These are phyloP conservation scores for Micropterix aruncella DNA, from an alignment of 2,888 invertebrate genomes.

Conservation along the genomic window DNA sequence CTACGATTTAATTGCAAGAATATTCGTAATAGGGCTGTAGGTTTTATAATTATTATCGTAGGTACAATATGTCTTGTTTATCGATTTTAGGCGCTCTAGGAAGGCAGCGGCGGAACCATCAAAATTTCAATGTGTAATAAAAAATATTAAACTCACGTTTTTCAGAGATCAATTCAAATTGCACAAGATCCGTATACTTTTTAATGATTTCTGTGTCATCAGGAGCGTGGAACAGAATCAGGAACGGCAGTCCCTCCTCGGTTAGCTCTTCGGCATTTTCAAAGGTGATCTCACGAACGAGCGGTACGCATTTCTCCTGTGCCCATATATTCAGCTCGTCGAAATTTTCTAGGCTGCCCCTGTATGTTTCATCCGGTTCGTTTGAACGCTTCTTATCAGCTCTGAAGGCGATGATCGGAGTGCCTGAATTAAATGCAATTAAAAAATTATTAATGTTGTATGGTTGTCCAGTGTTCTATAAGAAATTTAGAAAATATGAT, in stretches of 20 bases:
- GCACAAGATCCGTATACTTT: constrained; percentile 70
- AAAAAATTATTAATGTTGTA: no score
- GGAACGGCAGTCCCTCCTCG: constrained; percentile 95
- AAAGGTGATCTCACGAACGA: constrained; percentile 97
- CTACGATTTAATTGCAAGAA: no score
- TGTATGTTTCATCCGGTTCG: constrained; percentile 73
- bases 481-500: no score
- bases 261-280: constrained; percentile 99
- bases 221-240: constrained; percentile 89
- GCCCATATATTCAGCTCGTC: constrained; percentile 86
- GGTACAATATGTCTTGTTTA: no score
- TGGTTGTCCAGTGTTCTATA: no score
- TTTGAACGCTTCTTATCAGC: constrained; percentile 66
- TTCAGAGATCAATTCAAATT: constrained; percentile 62
- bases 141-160: constrained; percentile 64
- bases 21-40: no score
- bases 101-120: constrained; percentile 3
- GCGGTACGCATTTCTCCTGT: constrained; percentile 85
- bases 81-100: no score
- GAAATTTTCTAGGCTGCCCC: constrained; percentile 56
- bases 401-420: constrained; percentile 71
- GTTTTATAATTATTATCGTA: no score
- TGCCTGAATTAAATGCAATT: no score
- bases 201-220: constrained; percentile 73
- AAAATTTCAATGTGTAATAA: constrained; percentile 1